Evolutionary conservation across 92 coral and sea anemone species (phyloP).

Genomic region (Isaurus tuberculatus): DNA sequence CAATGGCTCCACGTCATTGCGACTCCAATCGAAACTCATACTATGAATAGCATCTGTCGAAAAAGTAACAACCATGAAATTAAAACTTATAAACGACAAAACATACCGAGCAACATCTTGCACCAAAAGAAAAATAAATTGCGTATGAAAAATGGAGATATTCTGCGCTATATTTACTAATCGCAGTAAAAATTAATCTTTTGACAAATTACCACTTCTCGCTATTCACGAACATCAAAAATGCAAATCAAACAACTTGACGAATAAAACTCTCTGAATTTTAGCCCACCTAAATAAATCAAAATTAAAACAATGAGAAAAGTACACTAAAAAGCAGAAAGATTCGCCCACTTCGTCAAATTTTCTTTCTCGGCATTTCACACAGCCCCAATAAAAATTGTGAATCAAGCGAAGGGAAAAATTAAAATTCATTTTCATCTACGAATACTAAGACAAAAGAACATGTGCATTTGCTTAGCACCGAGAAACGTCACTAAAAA

Average conservation of each 20-base stretch:
- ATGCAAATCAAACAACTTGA: background rate
- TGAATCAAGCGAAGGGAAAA: background rate
- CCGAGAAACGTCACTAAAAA: background rate
- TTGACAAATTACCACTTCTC: background rate
- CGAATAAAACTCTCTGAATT: background rate
- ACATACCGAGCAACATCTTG: background rate
- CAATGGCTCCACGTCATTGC: conserved; percentile 87
- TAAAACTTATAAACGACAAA: background rate
- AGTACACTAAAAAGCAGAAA: background rate
- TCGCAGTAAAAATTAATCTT: background rate
- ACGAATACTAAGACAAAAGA: conserved; percentile 22
- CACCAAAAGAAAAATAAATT: background rate
- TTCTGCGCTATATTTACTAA: background rate
- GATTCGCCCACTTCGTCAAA: background rate
- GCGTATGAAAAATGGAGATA: background rate
- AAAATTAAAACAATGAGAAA: background rate
- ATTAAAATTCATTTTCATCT: background rate
- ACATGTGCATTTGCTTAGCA: conserved; percentile 36
- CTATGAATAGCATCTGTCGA: conserved; percentile 73
- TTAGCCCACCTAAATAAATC: background rate
- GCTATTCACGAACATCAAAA: background rate
- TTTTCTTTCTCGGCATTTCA: conserved; percentile 15
- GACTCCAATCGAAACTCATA: conserved; percentile 82
- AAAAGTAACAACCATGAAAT: background rate
- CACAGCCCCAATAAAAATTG: background rate